Evolutionary conservation across 2,888 invertebrate genomes (phyloP), one percentile per base, ranked within the genome.

Genomic region (Coremacera marginata): DNA sequence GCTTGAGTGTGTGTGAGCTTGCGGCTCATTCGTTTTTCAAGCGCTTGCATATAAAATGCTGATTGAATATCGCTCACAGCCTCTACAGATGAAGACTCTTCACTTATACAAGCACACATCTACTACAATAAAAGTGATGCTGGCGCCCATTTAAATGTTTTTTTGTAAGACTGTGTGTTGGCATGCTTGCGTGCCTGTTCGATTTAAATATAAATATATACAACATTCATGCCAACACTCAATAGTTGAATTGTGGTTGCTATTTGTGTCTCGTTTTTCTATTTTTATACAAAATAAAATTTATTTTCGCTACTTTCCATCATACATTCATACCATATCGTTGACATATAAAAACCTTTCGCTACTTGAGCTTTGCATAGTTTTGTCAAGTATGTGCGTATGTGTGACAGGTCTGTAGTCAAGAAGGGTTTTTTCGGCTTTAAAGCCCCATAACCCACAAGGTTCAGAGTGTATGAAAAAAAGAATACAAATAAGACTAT

Each of bases 211-310:
- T 74, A 74, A 62, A 76, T 22, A 37, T 68, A 73, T 82, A 84
- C 84, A 83, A 82, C 83, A 84, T 84, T 84, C 84, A 85, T 84
- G 85, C 85, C 82, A 83, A 83, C 82, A 83, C 82, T 84, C 85
- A 83, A 84, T 84, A 51, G 16, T 44, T 52, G 52, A 27, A 70
- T 70, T 51, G 70, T 70, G 52, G 25, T 16, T 51, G 25, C 3
- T 25, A 8, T 49, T 44, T 14, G 49, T 37, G 19, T 68, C 19
- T 0, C 8, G 5, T n/a, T 68, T n/a, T 68, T 70, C 57, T 25
- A 19, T 70, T 19, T 51, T 49, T 5, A n/a, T 70, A 27, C 3
- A 19, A 52, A 52, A n/a, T 70, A n/a, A n/a, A 44, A 27, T 70
- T 25, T 70, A 51, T 63, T 70, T 70, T 70, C 31, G 9, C 19